These are phyloP conservation scores for Sclerodermus sp. DNA, from an alignment of 2,888 invertebrate species.

Conservation along the genomic window DNA sequence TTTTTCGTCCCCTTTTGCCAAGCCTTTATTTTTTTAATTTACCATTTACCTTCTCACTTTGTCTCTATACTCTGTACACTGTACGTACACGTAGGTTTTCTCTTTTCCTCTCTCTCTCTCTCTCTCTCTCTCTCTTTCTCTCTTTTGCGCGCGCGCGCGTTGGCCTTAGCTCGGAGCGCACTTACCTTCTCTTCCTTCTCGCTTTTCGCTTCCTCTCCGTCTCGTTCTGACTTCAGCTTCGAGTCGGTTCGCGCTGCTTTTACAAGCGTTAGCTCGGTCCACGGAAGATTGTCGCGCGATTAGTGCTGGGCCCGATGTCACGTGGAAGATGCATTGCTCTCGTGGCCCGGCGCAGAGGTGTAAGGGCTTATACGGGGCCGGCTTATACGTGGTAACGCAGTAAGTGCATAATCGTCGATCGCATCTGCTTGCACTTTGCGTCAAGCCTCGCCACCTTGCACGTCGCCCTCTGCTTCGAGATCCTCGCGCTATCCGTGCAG, in stretches of 20 bases:
- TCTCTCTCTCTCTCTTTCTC: constrained; percentile 13
- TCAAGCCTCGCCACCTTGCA: constrained; percentile 52
- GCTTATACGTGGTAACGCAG: constrained; percentile 54
- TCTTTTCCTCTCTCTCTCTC: background rate
- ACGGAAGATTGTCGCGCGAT: constrained; percentile 58
- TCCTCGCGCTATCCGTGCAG: too few species aligned
- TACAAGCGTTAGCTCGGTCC: constrained; percentile 12
- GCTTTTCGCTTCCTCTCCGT: constrained; percentile 1
- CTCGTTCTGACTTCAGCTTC: too few species aligned
- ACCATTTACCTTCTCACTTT: too few species aligned
- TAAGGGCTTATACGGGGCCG: constrained; percentile 35
- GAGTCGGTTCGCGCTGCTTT: too few species aligned
- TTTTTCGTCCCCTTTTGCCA: constrained; percentile 10
- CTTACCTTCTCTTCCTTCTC: background rate
- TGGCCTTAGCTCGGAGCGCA: constrained; percentile 1
- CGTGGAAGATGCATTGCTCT: constrained; percentile 56
- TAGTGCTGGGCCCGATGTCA: constrained; percentile 55
- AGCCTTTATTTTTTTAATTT: too few species aligned
- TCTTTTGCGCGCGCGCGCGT: constrained; percentile 10
- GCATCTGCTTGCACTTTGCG: constrained; percentile 57
- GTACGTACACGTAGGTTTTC: background rate
- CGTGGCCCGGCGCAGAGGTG: constrained; percentile 16
- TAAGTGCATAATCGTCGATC: constrained; percentile 58
- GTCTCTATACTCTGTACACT: background rate
- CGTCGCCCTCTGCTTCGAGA: constrained; percentile 18